Percentiles rank a stretch among this genome's conserved stretches.
These are phyloP conservation scores for Hyla sarda DNA, from an alignment of 2,113 vertebrate species.

Conservation along the genomic window DNA sequence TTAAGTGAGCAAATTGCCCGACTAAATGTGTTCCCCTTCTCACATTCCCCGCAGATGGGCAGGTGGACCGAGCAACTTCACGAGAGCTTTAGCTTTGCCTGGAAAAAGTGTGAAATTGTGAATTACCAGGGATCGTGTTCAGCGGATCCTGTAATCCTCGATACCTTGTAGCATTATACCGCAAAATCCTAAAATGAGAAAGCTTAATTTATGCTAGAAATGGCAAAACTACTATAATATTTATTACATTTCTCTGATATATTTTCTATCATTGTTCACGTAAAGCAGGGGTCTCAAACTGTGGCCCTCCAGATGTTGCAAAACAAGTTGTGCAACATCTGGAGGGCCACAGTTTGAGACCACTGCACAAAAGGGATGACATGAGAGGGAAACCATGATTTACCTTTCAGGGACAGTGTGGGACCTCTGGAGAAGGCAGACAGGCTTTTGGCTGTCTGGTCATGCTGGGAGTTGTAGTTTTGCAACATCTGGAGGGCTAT, in stretches of 20 bases:
- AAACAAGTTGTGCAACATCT: no score
- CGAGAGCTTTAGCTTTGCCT: background rate
- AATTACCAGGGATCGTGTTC: background rate
- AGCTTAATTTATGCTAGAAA: background rate
- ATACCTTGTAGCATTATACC: background rate
- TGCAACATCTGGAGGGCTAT: no score
- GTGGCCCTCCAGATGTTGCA: no score
- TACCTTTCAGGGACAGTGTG: no score
- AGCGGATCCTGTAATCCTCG: background rate
- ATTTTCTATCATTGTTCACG: background rate
- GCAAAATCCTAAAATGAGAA: background rate
- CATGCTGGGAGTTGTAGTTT: no score
- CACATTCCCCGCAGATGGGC: background rate
- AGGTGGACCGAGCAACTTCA: conserved; percentile 19
- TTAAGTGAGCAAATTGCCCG: background rate
- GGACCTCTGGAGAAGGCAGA: no score
- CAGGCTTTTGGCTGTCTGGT: no score
- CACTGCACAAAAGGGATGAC: no score
- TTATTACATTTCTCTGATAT: background rate
- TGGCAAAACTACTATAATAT: background rate
- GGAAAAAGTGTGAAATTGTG: background rate
- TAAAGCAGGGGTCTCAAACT: no score
- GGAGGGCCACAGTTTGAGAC: no score
- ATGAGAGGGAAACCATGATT: no score
- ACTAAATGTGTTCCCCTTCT: conserved; percentile 6